Evolutionary conservation across 2,797 vertebrate species (phyloP).

Genomic region (Micromesistius poutassou): DNA sequence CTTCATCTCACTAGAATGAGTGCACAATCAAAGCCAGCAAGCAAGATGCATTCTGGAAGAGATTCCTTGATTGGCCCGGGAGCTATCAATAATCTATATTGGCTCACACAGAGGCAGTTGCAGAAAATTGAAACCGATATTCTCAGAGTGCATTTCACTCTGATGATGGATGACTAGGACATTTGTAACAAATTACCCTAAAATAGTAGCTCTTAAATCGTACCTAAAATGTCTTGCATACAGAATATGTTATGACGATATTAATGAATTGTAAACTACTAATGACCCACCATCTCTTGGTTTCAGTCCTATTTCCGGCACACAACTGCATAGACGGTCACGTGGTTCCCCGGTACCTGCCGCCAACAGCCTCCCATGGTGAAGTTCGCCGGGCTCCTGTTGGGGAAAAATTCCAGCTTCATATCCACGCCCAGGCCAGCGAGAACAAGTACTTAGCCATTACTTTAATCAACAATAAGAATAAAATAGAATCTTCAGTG

Average conservation of each 20-base stretch:
- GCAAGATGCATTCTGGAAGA: not conserved
- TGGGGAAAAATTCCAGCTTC: constrained; percentile 46
- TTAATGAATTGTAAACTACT: not conserved
- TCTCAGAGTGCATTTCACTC: not conserved
- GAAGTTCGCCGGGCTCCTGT: constrained; percentile 47
- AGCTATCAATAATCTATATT: not conserved
- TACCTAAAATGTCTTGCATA: not conserved
- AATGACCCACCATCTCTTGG: not conserved
- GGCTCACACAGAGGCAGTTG: not conserved
- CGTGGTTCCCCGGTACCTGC: constrained; percentile 55
- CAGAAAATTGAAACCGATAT: not conserved
- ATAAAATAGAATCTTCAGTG: not conserved
- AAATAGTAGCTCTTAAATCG: not conserved
- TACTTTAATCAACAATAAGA: not conserved
- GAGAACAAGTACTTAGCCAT: constrained; percentile 44
- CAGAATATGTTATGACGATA: not conserved
- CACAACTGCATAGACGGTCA: constrained; percentile 52
- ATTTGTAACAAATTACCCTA: not conserved
- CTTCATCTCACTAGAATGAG: constrained; percentile 25
- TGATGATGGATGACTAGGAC: not conserved
- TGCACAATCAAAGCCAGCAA: constrained; percentile 39
- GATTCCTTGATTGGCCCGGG: not conserved
- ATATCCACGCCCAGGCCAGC: constrained; percentile 46
- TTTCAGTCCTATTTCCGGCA: constrained; percentile 63
- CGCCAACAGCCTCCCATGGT: constrained; percentile 49